These are phyloP conservation scores for Notarius lentiginosus DNA, from an alignment of 2,113 vertebrate species.

Conservation along the genomic window DNA sequence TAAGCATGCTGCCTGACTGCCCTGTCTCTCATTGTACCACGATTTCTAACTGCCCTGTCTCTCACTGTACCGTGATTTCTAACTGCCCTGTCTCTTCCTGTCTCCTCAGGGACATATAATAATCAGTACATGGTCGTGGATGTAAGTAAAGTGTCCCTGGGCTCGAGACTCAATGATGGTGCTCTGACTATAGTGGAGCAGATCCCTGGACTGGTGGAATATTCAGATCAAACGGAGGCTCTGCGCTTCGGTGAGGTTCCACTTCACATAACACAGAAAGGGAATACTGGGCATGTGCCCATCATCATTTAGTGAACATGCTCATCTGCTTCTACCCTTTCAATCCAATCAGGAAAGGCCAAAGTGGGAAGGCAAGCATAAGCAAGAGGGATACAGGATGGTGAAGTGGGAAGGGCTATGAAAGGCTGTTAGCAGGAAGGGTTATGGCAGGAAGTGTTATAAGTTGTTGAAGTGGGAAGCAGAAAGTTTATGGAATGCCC, in stretches of 20 bases:
- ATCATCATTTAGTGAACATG: not conserved
- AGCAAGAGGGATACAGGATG: not conserved
- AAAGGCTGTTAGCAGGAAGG: not conserved
- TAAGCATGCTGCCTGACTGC: not conserved
- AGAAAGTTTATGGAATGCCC: not conserved
- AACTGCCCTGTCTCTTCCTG: not conserved
- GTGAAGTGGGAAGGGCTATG: not conserved
- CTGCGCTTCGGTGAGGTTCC: constrained; percentile 79
- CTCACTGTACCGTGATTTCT: not conserved
- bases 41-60: not conserved
- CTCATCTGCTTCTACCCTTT: not conserved
- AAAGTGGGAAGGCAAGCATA: not conserved
- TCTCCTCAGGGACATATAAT: constrained; percentile 83
- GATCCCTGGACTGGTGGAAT: constrained; percentile 85
- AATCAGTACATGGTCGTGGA: constrained; percentile 94
- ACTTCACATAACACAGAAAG: not conserved
- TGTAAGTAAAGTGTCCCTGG: constrained; percentile 79
- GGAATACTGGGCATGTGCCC: not conserved
- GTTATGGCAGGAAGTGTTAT: not conserved
- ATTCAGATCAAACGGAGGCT: constrained; percentile 84
- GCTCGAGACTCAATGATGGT: constrained; percentile 70
- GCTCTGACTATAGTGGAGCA: constrained; percentile 87
- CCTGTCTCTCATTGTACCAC: not conserved
- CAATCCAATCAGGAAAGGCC: not conserved
- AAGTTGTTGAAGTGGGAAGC: not conserved